phyloP scores from a whole-genome alignment of 2,113 vertebrate species.

The Passer montanus region DNA sequence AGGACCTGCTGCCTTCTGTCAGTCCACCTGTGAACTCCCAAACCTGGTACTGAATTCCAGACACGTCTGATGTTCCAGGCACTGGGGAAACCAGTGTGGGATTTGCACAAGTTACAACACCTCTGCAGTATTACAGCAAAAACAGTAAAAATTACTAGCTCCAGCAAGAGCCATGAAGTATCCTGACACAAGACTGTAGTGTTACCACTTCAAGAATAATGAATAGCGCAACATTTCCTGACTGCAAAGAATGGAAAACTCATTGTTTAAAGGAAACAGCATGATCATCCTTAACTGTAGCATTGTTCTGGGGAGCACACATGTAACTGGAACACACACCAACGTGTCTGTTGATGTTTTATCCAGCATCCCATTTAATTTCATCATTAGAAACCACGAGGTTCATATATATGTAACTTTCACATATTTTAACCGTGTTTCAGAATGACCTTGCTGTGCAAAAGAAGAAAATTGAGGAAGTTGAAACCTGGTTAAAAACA shows the following conservation, averaged over 20 bases:
- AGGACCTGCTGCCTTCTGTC: not conserved
- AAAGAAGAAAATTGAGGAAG: constrained; percentile 96
- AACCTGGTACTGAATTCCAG: not conserved
- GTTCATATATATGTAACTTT: not conserved
- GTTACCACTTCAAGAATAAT: not conserved
- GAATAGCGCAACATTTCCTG: not conserved
- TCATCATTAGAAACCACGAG: not conserved
- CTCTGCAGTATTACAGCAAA: not conserved
- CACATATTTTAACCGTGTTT: not conserved
- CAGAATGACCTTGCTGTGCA: constrained; percentile 91
- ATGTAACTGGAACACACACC: accelerated
- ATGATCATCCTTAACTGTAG: not conserved
- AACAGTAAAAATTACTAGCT: not conserved
- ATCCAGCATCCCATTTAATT: not conserved
- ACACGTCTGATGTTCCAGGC: not conserved
- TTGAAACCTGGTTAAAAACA: constrained; percentile 87
- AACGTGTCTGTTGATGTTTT: not conserved
- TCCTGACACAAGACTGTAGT: not conserved
- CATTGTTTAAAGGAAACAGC: not conserved
- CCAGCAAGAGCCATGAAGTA: accelerated
- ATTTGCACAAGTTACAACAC: not conserved
- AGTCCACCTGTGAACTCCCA: not conserved
- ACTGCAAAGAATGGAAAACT: not conserved
- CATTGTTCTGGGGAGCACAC: not conserved
- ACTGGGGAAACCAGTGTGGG: not conserved